Percentiles rank a stretch among this genome's conserved stretches.
Conservation (phyloP, 2,113 vertebrate species). For the Morone saxatilis region DNA sequence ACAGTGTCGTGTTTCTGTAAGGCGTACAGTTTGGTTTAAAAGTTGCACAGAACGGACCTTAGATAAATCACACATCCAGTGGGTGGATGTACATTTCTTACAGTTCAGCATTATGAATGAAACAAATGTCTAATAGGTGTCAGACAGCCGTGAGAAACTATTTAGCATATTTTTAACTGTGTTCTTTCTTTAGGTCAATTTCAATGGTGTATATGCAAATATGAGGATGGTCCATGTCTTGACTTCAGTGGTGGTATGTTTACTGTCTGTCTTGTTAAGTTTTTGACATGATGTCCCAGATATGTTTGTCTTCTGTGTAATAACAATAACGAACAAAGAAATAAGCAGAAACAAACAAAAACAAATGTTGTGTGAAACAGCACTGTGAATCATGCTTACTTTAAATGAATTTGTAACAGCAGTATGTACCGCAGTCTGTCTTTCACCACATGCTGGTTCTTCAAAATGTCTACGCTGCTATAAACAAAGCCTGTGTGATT, state of each 20-base stretch:
- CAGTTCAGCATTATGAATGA: conserved; percentile 1
- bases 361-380: conserved; percentile 3
- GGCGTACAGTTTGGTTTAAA: conserved; percentile 4
- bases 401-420: conserved; percentile 50
- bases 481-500: conserved; percentile 71
- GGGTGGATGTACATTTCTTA: not conserved
- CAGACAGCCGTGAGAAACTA: not conserved
- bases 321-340: not conserved
- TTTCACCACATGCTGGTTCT: conserved; percentile 59
- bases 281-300: not conserved
- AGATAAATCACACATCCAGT: conserved; percentile 2
- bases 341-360: not conserved
- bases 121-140: conserved; percentile 10
- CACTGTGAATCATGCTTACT: conserved; percentile 46
- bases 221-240: conserved; percentile 99
- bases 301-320: not conserved
- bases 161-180: conserved; percentile 22
- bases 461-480: conserved; percentile 64
- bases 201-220: conserved; percentile 99
- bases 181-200: conserved; percentile 90
- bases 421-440: conserved; percentile 54
- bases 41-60: not conserved
- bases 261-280: conserved; percentile 7
- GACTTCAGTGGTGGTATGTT: conserved; percentile 98
- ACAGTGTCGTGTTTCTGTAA: not conserved